Base-by-base conservation (phyloP, 2,113 vertebrate genomes). In the Pollimyrus isidori region DNA sequence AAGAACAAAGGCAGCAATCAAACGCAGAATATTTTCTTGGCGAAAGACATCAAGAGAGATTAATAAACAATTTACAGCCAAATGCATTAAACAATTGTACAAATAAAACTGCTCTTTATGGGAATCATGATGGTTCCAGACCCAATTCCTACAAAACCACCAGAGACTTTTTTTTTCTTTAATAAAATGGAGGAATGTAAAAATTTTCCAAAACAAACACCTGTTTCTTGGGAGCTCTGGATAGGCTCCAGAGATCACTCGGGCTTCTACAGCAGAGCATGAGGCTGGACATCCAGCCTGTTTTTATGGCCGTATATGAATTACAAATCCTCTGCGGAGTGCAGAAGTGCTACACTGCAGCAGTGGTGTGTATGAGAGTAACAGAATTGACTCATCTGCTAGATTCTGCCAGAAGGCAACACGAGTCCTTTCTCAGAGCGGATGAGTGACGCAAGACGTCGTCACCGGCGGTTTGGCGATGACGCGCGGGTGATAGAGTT, bases 191-290 rank as follows among this genome's bases (percentile, higher is more conserved):
- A 87, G 87, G 87, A 87, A 87, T 87, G 52, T 21, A 21, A 9
- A 30, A 21, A 9, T 35, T 80, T 89, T 89, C 83, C 88, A 89
- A 86, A 87, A 49, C 50, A 65, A 89, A 69, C 86, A 62, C 76
- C 87, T 50, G 48, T 89, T 91, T 83, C 58, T 89, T 90, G 89
- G 52, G 89, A 90, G 91, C 86, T 91, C 86, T 86, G 48, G 3
- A 89, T 15, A 19, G 39, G 21, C 45, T 65, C 65, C 15, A 90
- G 50, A 58, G 13, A 87, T 87, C 50, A 45, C 4, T 42, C 53
- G 10, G 2, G 21, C 7, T 62, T 35, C 50, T 9, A 46, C 30
- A 87, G n/a, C 11, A 53, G 85, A 86, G 23, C 85, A 86, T 39
- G 49, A 53, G 85, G 84, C 48, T 9, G 17, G 17, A 87, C 10